phyloP scores from a whole-genome alignment of 2,113 vertebrate species.

The Oncorhynchus mykiss region DNA sequence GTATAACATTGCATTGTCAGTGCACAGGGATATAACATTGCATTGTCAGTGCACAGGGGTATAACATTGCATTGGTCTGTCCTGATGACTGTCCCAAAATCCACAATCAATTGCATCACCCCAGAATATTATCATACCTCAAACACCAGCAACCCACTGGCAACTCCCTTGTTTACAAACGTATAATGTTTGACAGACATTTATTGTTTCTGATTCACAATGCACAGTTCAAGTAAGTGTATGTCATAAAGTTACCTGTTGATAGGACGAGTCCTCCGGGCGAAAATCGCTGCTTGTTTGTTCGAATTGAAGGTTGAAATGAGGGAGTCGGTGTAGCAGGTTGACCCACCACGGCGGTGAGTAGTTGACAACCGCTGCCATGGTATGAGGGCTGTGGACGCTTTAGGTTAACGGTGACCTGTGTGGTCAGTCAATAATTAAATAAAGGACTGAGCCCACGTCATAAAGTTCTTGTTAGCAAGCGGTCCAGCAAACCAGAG shows the following conservation, averaged over 20 bases:
- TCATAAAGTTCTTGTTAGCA: slow-evolving; percentile 27
- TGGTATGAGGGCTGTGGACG: slow-evolving; percentile 47
- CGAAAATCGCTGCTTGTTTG: slow-evolving; percentile 86
- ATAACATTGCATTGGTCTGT: no score
- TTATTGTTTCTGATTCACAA: background rate
- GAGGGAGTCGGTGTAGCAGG: slow-evolving; percentile 90
- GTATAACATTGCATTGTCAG: no score
- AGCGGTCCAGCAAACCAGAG: background rate
- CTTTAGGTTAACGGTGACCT: background rate
- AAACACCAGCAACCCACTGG: no score
- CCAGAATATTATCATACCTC: no score
- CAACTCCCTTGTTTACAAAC: no score
- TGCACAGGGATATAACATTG: no score
- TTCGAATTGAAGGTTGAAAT: slow-evolving; percentile 87
- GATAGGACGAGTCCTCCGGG: slow-evolving; percentile 88
- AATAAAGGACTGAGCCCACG: slow-evolving; percentile 28
- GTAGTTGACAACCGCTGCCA: slow-evolving; percentile 90
- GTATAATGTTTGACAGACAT: no score
- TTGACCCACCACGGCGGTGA: slow-evolving; percentile 95
- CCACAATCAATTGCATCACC: no score
- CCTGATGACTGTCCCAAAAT: no score
- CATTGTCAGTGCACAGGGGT: no score
- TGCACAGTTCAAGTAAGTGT: background rate
- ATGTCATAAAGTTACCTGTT: slow-evolving; percentile 79
- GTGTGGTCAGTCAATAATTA: slow-evolving; percentile 23